These are phyloP conservation scores for Sebastes fasciatus DNA, from an alignment of 2,113 vertebrate genomes.

Conservation along the genomic window DNA sequence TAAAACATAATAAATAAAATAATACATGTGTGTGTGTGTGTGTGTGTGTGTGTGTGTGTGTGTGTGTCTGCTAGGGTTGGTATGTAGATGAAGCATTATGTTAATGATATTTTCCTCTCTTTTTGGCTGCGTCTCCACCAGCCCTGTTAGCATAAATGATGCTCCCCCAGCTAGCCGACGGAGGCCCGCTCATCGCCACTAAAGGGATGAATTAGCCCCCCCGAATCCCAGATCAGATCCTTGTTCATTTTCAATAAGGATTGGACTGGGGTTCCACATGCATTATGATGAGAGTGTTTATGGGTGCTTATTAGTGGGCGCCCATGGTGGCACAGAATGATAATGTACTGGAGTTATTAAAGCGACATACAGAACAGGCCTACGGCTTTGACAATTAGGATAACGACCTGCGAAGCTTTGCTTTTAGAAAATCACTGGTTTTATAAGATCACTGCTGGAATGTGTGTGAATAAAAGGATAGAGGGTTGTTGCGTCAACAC, in stretches of 20 bases:
- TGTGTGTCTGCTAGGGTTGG: slow-evolving; percentile 43
- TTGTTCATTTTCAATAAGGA: slow-evolving; percentile 66
- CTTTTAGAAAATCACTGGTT: slow-evolving; percentile 14
- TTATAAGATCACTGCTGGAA: neutral
- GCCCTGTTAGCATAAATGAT: slow-evolving; percentile 73
- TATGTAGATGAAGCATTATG: slow-evolving; percentile 75
- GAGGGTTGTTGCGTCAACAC: too few relatives aligned
- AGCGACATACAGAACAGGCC: slow-evolving; percentile 23
- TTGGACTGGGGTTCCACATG: slow-evolving; percentile 38
- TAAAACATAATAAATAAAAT: neutral
- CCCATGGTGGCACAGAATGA: slow-evolving; percentile 47
- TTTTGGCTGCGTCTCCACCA: slow-evolving; percentile 66
- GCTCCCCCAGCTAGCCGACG: slow-evolving; percentile 53
- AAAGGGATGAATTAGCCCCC: slow-evolving; percentile 62
- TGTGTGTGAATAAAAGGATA: neutral
- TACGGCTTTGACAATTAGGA: slow-evolving; percentile 45
- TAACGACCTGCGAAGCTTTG: slow-evolving; percentile 29
- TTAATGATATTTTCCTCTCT: slow-evolving; percentile 59
- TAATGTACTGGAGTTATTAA: slow-evolving; percentile 56
- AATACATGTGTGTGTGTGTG: neutral
- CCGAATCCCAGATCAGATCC: slow-evolving; percentile 61
- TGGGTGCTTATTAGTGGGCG: slow-evolving; percentile 62
- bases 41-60: slow-evolving; percentile 14
- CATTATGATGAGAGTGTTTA: slow-evolving; percentile 69
- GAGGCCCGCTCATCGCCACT: slow-evolving; percentile 43